phyloP scores from a whole-genome alignment of 2,888 invertebrate genomes.

The Latrodectus hesperus region DNA sequence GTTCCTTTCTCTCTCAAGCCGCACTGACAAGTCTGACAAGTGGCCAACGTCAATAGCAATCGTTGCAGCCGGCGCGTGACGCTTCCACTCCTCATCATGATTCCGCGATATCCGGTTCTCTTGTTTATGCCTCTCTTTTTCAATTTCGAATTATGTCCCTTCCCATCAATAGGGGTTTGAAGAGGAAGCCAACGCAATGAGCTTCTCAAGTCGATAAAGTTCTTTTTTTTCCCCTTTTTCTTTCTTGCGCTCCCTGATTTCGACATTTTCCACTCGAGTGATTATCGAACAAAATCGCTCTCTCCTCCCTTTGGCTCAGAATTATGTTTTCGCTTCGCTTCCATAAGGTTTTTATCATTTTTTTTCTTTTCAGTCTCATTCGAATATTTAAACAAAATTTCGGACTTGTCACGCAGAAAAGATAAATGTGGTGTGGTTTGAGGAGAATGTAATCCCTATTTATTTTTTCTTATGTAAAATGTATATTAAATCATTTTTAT shows the following conservation, averaged over 20 bases:
- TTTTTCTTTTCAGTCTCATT: neutral
- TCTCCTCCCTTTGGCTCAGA: too few relatives aligned
- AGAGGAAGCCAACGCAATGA: neutral
- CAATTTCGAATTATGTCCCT: neutral
- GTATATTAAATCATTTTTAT: too few relatives aligned
- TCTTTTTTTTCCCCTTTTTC: neutral
- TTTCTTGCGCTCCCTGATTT: neutral
- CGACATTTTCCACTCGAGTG: neutral
- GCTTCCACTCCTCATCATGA: neutral
- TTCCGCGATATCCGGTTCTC: conserved; percentile 3
- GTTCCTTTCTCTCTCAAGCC: conserved; percentile 30
- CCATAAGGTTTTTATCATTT: neutral
- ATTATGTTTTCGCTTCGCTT: neutral
- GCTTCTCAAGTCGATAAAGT: conserved; percentile 5
- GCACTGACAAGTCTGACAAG: conserved; percentile 66
- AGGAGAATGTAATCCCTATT: too few relatives aligned
- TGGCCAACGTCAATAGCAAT: conserved; percentile 18
- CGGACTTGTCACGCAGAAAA: neutral
- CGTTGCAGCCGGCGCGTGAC: neutral
- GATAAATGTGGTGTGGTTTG: too few relatives aligned
- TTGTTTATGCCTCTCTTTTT: neutral
- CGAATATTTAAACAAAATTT: neutral
- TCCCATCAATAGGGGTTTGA: neutral
- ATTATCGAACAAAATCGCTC: neutral
- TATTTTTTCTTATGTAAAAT: too few relatives aligned